A percentile compares a stretch with the other conserved stretches of the same genome.
These are phyloP conservation scores for Protodeltote pygarga DNA, from an alignment of 2,888 invertebrate species.

Conservation along the genomic window DNA sequence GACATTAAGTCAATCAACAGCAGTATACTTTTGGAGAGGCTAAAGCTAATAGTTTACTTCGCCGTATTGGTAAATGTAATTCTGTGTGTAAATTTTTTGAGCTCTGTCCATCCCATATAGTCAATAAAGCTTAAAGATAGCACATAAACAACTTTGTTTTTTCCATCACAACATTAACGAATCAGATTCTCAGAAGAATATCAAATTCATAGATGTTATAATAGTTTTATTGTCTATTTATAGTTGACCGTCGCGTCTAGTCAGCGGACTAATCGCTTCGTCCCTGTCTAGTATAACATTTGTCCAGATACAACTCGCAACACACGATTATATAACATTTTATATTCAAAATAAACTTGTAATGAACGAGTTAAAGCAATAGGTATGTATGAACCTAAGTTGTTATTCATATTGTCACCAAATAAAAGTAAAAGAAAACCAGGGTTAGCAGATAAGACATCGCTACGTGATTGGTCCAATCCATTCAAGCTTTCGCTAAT, in stretches of 20 bases:
- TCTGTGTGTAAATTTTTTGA: too few relatives aligned
- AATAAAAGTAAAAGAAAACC: not conserved
- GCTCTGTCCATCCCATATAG: not conserved
- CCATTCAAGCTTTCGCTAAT: not conserved
- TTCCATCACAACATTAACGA: constrained; percentile 8
- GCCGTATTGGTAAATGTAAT: too few relatives aligned
- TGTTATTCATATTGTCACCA: not conserved
- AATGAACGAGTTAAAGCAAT: too few relatives aligned
- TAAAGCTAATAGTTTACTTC: too few relatives aligned
- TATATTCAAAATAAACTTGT: too few relatives aligned
- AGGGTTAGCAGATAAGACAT: not conserved
- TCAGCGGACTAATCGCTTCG: constrained; percentile 25
- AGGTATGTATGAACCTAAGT: too few relatives aligned
- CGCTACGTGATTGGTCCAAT: constrained; percentile 1
- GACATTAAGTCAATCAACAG: too few relatives aligned
- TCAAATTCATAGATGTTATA: constrained; percentile 19
- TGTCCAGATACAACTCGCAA: constrained; percentile 16
- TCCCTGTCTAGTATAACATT: constrained; percentile 34
- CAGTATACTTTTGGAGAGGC: too few relatives aligned
- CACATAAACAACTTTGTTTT: constrained; percentile 7
- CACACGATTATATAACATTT: too few relatives aligned
- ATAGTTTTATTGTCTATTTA: constrained; percentile 42
- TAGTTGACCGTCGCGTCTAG: constrained; percentile 41
- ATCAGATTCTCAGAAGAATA: constrained; percentile 40
- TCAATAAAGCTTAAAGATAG: constrained; percentile 3